phyloP scores from a whole-genome alignment of 2,888 invertebrate species.

The Syrphus vitripennis region DNA sequence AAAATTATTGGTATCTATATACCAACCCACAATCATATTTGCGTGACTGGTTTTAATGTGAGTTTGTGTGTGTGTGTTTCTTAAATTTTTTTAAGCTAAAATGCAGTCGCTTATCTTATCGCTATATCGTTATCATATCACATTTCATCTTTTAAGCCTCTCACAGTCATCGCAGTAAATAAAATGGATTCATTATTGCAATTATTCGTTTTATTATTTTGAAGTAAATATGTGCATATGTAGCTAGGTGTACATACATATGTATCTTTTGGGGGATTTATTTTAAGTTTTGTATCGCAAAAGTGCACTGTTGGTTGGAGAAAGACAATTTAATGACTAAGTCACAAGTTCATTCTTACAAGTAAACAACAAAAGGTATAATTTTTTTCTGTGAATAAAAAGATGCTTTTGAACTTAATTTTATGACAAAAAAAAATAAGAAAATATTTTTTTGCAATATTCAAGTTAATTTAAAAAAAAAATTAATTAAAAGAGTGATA shows the following conservation, averaged over 20 bases:
- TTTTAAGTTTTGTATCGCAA: background rate
- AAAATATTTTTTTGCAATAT: no score
- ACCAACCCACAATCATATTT: conserved; percentile 4
- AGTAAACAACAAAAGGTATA: no score
- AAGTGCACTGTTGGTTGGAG: background rate
- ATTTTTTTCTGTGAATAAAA: no score
- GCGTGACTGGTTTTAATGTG: background rate
- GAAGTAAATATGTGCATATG: no score
- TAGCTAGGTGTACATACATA: no score
- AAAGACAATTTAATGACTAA: background rate
- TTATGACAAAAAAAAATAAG: no score
- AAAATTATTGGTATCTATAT: conserved; percentile 35
- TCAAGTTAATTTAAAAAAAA: no score
- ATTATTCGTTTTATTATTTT: background rate
- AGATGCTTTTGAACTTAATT: no score
- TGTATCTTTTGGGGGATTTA: background rate
- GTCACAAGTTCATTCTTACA: background rate
- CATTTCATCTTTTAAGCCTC: conserved; percentile 33
- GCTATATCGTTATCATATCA: conserved; percentile 64
- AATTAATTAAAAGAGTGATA: no score
- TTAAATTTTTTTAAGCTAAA: conserved; percentile 30
- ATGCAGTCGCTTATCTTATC: conserved; percentile 55
- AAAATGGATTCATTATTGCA: conserved; percentile 11
- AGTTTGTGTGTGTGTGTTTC: background rate
- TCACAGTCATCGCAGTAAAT: background rate